phyloP scores from a whole-genome alignment of 1,140 invertebrate genomes.

The Drosophila kohkoa region DNA sequence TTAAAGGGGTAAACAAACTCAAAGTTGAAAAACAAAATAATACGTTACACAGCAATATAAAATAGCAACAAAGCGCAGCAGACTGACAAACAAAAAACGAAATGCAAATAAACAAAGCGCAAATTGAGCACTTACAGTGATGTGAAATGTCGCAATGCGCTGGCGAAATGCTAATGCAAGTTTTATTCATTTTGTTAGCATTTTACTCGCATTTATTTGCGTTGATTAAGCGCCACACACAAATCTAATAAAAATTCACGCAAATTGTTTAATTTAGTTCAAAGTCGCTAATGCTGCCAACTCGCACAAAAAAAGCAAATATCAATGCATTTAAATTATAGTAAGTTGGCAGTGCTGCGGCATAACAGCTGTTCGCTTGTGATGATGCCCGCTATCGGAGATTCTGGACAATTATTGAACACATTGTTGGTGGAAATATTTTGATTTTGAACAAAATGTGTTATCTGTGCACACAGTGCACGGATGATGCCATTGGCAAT shows the following conservation, averaged over 20 bases:
- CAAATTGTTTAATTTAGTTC: slow-evolving; percentile 67
- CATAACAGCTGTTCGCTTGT: slow-evolving; percentile 35
- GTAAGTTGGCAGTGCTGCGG: slow-evolving; percentile 26
- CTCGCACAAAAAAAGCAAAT: neutral
- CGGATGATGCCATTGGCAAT: slow-evolving; percentile 36
- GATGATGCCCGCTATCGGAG: slow-evolving; percentile 30
- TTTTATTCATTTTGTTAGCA: slow-evolving; percentile 21
- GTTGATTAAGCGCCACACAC: slow-evolving; percentile 37
- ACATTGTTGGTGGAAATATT: slow-evolving; percentile 19
- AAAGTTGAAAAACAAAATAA: slow-evolving; percentile 2
- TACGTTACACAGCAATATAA: slow-evolving; percentile 27
- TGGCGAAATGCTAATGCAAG: slow-evolving; percentile 12
- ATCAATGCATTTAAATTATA: neutral
- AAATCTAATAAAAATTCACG: slow-evolving; percentile 45
- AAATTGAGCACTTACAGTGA: neutral
- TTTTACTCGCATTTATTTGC: slow-evolving; percentile 7
- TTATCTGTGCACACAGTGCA: slow-evolving; percentile 53
- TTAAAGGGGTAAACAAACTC: neutral
- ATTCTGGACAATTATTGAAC: slow-evolving; percentile 23
- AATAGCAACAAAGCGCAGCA: neutral
- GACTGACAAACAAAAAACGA: slow-evolving; percentile 4
- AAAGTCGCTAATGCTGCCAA: slow-evolving; percentile 43
- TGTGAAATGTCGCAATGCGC: neutral
- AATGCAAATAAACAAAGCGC: slow-evolving; percentile 5
- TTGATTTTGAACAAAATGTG: slow-evolving; percentile 36